Evolutionary conservation across 1,140 invertebrate species (phyloP).

Genomic region (Carcinoscorpius rotundicauda): DNA sequence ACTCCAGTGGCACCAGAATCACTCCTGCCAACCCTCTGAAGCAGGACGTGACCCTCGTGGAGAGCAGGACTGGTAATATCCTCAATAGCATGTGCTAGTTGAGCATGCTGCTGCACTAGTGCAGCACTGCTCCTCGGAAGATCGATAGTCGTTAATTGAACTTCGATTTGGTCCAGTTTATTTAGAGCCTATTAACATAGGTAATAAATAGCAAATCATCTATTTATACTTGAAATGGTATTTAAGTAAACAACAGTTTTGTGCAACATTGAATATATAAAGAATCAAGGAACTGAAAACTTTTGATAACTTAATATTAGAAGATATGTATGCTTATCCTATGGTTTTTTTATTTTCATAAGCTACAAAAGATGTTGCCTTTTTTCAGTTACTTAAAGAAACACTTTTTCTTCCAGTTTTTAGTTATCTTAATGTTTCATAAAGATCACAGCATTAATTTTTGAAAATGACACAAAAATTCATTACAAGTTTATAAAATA

Average conservation of each 20-base stretch:
- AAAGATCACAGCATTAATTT: too few species aligned
- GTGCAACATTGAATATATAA: background rate
- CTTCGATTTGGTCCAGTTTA: constrained; percentile 62
- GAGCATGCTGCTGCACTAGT: constrained; percentile 33
- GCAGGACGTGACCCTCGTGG: constrained; percentile 54
- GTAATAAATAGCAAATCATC: constrained; percentile 4
- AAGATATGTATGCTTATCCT: too few species aligned
- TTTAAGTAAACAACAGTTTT: constrained; percentile 4
- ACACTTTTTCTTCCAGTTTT: too few species aligned
- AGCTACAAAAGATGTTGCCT: too few species aligned
- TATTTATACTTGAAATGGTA: background rate
- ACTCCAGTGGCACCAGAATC: constrained; percentile 50
- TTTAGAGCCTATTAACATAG: constrained; percentile 45
- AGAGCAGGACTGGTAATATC: constrained; percentile 49
- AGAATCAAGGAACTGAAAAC: too few species aligned
- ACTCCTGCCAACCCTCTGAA: constrained; percentile 52
- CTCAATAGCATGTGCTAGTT: constrained; percentile 38
- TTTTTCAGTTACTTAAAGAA: too few species aligned
- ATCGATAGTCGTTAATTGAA: constrained; percentile 52
- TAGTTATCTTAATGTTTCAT: too few species aligned
- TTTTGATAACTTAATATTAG: too few species aligned
- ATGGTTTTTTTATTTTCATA: too few species aligned
- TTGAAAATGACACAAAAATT: too few species aligned
- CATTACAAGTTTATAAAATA: too few species aligned
- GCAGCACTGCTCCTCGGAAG: constrained; percentile 47